Percentiles rank a stretch among this genome's conserved stretches.
phyloP scores from a whole-genome alignment of 2,888 invertebrate genomes.

The Dione juno region DNA sequence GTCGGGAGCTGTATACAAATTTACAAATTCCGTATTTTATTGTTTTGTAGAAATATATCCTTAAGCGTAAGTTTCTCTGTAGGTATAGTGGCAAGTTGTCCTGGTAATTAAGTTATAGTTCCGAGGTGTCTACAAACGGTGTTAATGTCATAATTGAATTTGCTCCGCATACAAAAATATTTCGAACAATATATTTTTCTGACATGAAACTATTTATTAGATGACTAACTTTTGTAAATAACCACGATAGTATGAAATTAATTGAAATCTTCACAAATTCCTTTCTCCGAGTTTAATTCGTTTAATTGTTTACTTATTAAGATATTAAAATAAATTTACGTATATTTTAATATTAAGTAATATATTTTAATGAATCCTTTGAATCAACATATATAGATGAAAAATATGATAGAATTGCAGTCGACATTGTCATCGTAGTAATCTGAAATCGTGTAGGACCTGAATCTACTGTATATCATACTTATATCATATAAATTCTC shows the following conservation, averaged over 20 bases:
- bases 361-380: too few relatives aligned
- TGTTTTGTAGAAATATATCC: neutral
- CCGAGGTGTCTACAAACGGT: conserved; percentile 33
- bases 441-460: too few relatives aligned
- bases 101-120: conserved; percentile 47
- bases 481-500: too few relatives aligned
- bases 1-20: neutral
- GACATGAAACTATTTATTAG: neutral
- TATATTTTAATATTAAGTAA: too few relatives aligned
- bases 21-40: neutral
- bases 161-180: conserved; percentile 26
- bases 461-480: too few relatives aligned
- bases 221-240: neutral
- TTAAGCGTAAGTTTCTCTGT: conserved; percentile 4
- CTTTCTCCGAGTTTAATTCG: too few relatives aligned
- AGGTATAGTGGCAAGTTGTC: neutral
- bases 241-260: neutral
- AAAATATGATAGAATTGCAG: too few relatives aligned
- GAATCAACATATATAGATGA: too few relatives aligned
- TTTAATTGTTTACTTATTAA: too few relatives aligned
- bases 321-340: too few relatives aligned
- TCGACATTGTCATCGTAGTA: too few relatives aligned
- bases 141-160: conserved; percentile 49
- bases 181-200: conserved; percentile 20
- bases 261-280: too few relatives aligned